Percentiles rank a stretch among this genome's conserved stretches.
Evolutionary conservation across 2,888 invertebrate genomes (phyloP).

Genomic region (Drosophila ezoana): DNA sequence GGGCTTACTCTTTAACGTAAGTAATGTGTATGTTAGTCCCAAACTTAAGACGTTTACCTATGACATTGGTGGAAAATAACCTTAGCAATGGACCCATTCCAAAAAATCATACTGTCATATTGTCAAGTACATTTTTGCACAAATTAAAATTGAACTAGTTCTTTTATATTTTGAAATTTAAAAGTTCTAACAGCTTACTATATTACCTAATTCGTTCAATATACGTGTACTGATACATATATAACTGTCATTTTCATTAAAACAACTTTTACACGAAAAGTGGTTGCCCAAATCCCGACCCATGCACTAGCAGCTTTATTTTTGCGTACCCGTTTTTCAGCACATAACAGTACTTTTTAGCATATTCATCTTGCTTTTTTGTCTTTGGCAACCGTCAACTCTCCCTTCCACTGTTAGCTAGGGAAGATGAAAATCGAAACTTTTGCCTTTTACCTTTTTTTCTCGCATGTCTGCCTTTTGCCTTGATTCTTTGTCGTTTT

Average conservation of each 20-base stretch:
- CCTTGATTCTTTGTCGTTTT: slow-evolving; percentile 31
- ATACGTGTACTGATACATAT: no score
- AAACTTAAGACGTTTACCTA: slow-evolving; percentile 12
- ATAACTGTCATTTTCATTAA: no score
- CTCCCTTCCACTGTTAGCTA: slow-evolving; percentile 53
- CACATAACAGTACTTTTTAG: slow-evolving; percentile 9
- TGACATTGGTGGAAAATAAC: slow-evolving; percentile 8
- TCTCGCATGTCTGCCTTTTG: slow-evolving; percentile 36
- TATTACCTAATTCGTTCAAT: no score
- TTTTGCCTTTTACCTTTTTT: slow-evolving; percentile 41
- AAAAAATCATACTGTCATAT: neutral
- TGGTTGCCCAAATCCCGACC: neutral
- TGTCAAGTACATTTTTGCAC: no score
- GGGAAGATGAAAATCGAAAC: slow-evolving; percentile 68
- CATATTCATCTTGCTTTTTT: slow-evolving; percentile 53
- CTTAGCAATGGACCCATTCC: neutral
- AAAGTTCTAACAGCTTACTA: no score
- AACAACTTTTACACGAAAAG: slow-evolving; percentile 1
- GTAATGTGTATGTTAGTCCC: slow-evolving; percentile 8
- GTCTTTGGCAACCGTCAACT: slow-evolving; percentile 47
- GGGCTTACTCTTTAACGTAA: slow-evolving; percentile 26
- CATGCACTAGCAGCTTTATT: slow-evolving; percentile 20
- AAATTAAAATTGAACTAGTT: no score
- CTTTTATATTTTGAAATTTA: no score
- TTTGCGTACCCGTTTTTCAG: slow-evolving; percentile 18